Evolutionary conservation across 2,113 vertebrate genomes (phyloP).

Genomic region (Sorex araneus): DNA sequence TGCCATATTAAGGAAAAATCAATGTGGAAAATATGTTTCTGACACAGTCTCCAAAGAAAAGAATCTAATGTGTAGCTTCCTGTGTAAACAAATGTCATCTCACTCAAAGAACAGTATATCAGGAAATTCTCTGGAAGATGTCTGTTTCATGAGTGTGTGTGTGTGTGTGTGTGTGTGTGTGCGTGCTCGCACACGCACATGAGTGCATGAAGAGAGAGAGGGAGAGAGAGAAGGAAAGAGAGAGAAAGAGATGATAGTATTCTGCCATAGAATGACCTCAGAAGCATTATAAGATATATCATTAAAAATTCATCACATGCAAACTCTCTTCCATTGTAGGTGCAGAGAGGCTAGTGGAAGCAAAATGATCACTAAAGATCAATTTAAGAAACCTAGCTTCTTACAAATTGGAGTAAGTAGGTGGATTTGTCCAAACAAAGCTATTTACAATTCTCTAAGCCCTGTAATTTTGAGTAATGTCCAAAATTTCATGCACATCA

Average conservation of each 20-base stretch:
- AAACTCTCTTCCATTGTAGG: constrained; percentile 25
- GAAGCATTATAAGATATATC: constrained; percentile 55
- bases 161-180: constrained; percentile 5
- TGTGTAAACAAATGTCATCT: constrained; percentile 75
- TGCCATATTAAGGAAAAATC: constrained; percentile 53
- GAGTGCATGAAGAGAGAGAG: too few species aligned
- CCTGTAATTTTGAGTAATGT: constrained; percentile 62
- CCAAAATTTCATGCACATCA: constrained; percentile 65
- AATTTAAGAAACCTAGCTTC: constrained; percentile 65
- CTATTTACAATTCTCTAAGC: constrained; percentile 64
- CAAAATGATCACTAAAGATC: constrained; percentile 71
- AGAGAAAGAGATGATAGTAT: neutral
- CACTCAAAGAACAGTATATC: constrained; percentile 68
- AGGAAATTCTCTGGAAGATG: constrained; percentile 73
- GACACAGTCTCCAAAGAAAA: constrained; percentile 66
- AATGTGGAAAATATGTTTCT: constrained; percentile 60
- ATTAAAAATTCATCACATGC: constrained; percentile 77
- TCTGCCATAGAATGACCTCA: constrained; percentile 63
- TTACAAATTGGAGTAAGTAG: constrained; percentile 70
- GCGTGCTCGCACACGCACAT: too few species aligned
- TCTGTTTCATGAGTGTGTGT: constrained; percentile 48
- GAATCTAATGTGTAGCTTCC: constrained; percentile 65
- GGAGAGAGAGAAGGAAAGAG: neutral
- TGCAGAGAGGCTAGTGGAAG: accelerated
- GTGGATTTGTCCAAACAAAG: constrained; percentile 67